Percentiles rank a stretch among this genome's conserved stretches.
Evolutionary conservation across 2,888 invertebrate genomes (phyloP).

Genomic region (Megastigmus dorsalis): DNA sequence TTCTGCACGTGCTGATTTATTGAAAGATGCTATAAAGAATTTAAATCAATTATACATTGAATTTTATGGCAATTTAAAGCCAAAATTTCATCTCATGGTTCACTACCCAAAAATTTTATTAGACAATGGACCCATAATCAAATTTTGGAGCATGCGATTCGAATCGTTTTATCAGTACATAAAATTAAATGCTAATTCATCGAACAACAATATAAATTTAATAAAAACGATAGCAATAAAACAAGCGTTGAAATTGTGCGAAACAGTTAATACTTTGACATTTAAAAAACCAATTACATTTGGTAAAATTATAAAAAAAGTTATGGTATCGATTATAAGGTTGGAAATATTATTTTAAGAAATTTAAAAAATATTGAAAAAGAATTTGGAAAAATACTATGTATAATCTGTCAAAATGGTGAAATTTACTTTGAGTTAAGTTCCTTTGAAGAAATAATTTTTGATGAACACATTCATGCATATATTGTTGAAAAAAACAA

Average conservation of each 20-base stretch:
- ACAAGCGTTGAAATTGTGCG: neutral
- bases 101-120: neutral
- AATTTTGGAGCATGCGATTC: slow-evolving; percentile 10
- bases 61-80: neutral
- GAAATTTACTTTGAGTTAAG: neutral
- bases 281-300: neutral
- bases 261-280: neutral
- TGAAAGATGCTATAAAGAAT: neutral
- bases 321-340: no score
- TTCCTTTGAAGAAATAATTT: neutral
- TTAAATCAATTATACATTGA: neutral
- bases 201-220: neutral
- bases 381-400: neutral
- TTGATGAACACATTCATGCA: neutral
- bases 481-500: neutral
- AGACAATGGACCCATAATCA: neutral
- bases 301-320: neutral
- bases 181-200: neutral
- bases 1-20: neutral
- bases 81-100: slow-evolving; percentile 1
- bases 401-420: neutral
- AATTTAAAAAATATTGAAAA: neutral
- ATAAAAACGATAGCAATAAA: slow-evolving; percentile 1
- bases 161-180: neutral
- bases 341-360: neutral